Evolutionary conservation across 2,113 vertebrate genomes (phyloP).

Genomic region (Anarrhichthys ocellatus): DNA sequence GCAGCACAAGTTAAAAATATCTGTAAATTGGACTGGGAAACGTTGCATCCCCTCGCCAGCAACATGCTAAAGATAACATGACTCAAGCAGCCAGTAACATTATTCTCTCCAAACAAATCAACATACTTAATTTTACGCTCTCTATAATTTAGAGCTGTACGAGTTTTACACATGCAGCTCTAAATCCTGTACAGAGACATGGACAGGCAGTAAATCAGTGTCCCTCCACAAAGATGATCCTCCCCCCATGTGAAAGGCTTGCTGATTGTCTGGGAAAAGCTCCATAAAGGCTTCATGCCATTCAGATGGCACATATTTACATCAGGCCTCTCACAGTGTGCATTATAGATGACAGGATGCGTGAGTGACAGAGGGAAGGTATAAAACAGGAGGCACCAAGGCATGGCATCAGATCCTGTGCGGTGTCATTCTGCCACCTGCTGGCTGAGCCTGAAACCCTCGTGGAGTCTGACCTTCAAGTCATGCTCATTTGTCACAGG

Average conservation of each 20-base stretch:
- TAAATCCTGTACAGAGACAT: slow-evolving; percentile 30
- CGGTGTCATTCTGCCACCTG: slow-evolving; percentile 72
- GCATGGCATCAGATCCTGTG: background rate
- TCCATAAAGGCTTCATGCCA: slow-evolving; percentile 35
- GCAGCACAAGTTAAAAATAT: slow-evolving; percentile 70
- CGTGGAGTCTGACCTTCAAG: slow-evolving; percentile 73
- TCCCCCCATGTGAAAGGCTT: slow-evolving; percentile 35
- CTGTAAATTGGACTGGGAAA: slow-evolving; percentile 59
- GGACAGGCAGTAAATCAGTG: slow-evolving; percentile 50
- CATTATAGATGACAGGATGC: slow-evolving; percentile 44
- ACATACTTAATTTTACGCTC: slow-evolving; percentile 54
- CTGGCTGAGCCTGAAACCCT: slow-evolving; percentile 48
- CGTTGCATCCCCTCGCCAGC: slow-evolving; percentile 37
- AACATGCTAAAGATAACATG: slow-evolving; percentile 68
- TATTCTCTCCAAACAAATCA: slow-evolving; percentile 64
- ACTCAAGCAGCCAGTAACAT: slow-evolving; percentile 44
- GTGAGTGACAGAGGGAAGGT: slow-evolving; percentile 11
- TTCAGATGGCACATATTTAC: slow-evolving; percentile 56
- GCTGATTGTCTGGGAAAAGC: slow-evolving; percentile 29
- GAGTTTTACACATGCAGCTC: slow-evolving; percentile 59
- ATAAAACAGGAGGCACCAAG: slow-evolving; percentile 21
- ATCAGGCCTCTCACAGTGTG: slow-evolving; percentile 46
- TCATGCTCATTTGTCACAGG: slow-evolving; percentile 73
- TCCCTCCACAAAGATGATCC: slow-evolving; percentile 46
- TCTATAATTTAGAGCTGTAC: slow-evolving; percentile 69